A percentile compares a stretch with the other conserved stretches of the same genome.
These are phyloP conservation scores for Eulemur albifrons DNA, from an alignment of 2,797 vertebrate genomes.

Conservation along the genomic window DNA sequence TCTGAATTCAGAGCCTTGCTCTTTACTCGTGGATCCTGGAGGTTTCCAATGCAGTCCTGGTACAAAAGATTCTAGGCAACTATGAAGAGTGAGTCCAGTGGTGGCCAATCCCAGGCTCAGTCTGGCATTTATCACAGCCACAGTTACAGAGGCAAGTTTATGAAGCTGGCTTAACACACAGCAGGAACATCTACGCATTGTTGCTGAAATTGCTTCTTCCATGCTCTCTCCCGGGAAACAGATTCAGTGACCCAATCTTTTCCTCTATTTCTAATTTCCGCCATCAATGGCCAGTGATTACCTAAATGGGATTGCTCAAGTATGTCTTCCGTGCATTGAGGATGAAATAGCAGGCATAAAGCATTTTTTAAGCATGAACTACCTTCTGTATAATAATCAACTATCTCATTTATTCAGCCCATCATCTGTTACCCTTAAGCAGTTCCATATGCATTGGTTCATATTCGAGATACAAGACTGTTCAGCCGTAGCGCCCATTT, in stretches of 20 bases:
- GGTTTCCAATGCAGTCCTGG: not conserved
- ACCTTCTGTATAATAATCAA: conserved; percentile 41
- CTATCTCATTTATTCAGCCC: conserved; percentile 46
- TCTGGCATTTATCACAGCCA: not conserved
- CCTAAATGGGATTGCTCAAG: conserved; percentile 56
- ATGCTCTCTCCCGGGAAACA: conserved; percentile 45
- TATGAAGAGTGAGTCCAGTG: not conserved
- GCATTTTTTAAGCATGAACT: conserved; percentile 62
- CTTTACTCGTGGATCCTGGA: not conserved
- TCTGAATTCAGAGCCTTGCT: not conserved
- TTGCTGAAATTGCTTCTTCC: conserved; percentile 17
- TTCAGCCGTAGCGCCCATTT: conserved; percentile 13
- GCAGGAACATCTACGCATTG: not conserved
- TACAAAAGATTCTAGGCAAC: not conserved
- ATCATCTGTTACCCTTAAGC: conserved; percentile 51
- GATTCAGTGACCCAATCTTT: not conserved
- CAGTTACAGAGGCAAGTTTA: not conserved
- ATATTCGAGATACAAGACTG: conserved; percentile 20
- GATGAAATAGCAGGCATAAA: conserved; percentile 46
- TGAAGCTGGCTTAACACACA: not conserved
- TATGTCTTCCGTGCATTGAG: conserved; percentile 47
- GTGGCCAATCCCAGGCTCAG: not conserved
- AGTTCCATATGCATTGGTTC: conserved; percentile 44
- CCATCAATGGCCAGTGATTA: conserved; percentile 30
- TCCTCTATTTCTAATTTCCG: conserved; percentile 28